Base-by-base conservation (phyloP, 2,797 vertebrate species). In the Amblyopsis hoosieri region DNA sequence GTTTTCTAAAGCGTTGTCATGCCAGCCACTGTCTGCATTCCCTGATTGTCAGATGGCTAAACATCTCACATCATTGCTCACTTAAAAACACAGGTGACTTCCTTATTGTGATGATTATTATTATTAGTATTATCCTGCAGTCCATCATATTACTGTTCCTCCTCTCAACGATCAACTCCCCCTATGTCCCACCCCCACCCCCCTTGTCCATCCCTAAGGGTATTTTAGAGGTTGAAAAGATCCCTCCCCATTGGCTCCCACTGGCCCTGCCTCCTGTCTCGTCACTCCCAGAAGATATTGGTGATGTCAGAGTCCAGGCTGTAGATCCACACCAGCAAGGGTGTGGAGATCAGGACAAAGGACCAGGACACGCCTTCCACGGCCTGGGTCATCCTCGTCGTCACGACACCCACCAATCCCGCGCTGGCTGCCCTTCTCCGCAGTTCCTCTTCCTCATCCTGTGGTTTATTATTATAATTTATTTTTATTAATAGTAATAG, bases 231-330 rank as follows among this genome's bases (percentile, higher is more conserved):
- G 45, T 54, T 54, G 23, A n/a, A 17, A 19, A 31, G 23, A 57
- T 47, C 33, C 29, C 19, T 58, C 8, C 50, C n/a, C 17, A 14
- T 12, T 55, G 60, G 8, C 8, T 4, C 46, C 31, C 4, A 47
- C n/a, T 7, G 17, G 7, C 23, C 11, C 12, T 51, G 11, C 46
- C 3, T 31, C 5, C 42, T 8, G 46, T 9, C 33, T 15, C 7
- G 58, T 75, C 82, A 87, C 60, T 85, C 83, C 84, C 86, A 94
- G 81, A 94, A 93, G 63, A 93, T 93, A 75, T 93, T 94, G 71
- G 91, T 93, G 81, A 94, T 93, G 81, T 94, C 92, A 60, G 93
- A 93, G 87, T 94, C 93, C 83, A 93, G 86, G 73, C 93, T 94
- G 81, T 92, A 94, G 80, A 94, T 92, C 92, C 92, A 93, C 64